A percentile compares a stretch with the other conserved stretches of the same genome.
These are phyloP conservation scores for Trisateles emortualis DNA, from an alignment of 2,888 invertebrate species.

Conservation along the genomic window DNA sequence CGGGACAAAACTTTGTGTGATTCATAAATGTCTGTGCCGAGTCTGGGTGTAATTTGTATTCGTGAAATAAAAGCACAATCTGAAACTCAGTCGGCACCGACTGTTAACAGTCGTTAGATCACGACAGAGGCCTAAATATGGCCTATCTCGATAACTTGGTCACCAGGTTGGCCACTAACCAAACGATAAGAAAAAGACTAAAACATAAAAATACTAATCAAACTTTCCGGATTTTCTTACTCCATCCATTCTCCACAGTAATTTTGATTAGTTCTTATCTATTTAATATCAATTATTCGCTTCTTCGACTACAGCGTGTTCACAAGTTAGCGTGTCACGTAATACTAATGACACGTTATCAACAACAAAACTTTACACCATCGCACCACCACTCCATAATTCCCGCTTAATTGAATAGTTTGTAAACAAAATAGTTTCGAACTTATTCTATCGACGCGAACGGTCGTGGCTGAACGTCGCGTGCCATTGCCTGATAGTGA, in stretches of 20 bases:
- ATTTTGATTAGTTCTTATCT: neutral
- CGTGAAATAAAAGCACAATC: too few relatives aligned
- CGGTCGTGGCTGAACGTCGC: constrained; percentile 38
- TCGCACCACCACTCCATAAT: constrained; percentile 48
- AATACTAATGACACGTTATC: constrained; percentile 45
- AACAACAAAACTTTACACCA: constrained; percentile 50
- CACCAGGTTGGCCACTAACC: too few relatives aligned
- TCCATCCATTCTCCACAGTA: neutral
- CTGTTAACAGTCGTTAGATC: too few relatives aligned
- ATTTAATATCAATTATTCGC: constrained; percentile 11
- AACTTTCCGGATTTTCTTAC: neutral
- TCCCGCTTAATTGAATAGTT: constrained; percentile 65
- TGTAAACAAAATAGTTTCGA: constrained; percentile 66
- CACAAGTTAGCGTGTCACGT: constrained; percentile 41
- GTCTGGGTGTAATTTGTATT: too few relatives aligned
- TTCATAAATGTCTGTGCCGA: too few relatives aligned
- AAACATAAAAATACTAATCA: neutral
- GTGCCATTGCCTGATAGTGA: constrained; percentile 56
- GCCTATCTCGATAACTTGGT: too few relatives aligned
- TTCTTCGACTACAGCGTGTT: constrained; percentile 14
- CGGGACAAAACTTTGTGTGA: too few relatives aligned
- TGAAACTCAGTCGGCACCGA: too few relatives aligned
- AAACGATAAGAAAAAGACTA: too few relatives aligned
- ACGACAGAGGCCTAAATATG: too few relatives aligned
- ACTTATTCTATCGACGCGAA: constrained; percentile 43